Evolutionary conservation across 2,888 invertebrate species (phyloP), one percentile per base, ranked within the genome.

Genomic region (Hypomecis punctinalis): DNA sequence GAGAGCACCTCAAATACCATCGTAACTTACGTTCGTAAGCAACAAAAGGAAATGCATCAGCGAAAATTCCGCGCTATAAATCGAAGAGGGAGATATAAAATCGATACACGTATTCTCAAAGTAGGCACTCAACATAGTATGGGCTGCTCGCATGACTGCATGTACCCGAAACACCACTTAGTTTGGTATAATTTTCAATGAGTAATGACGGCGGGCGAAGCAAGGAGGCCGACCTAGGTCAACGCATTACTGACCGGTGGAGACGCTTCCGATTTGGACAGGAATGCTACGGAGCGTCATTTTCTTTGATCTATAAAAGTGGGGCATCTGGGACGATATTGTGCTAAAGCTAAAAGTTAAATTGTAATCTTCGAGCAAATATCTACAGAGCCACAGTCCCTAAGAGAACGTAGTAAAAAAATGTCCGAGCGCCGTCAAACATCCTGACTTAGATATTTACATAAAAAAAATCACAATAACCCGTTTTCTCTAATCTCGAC

Each of bases 161-260:
- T 83, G 75, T 83, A 90, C 88, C 84, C 85, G 90, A 89, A 90
- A 88, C 85, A 86, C 88, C 90, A 91, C 91, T 91, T 90, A 91
- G 87, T 80, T 79, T 80, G 80, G 90, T 88, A 91, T 90, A 90
- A 90, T 91, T 89, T 91, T 88, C 89, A 89, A 90, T 91, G 91
- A 92, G 85, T 88, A 88, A 89, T 89, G 84, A 82, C 79, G 78
- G 81, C 81, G 77, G 79, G 70, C 70, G 74, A 69, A 76, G 74
- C 73, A 76, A 81, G 79, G 77, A 83, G 80, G 53, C 79, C 81
- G 86, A 88, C 89, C 90, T 89, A 88, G 88, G 88, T 84, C 87
- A 90, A 89, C 85, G 86, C 83, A 86, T 87, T 88, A 86, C 82
- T 79, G 79, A 76, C 78, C 81, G 75, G 79, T 78, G 79, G 79